Evolutionary conservation across 2,113 vertebrate genomes (phyloP), one percentile per base, ranked within the genome.

Genomic region (Oreotrochilus melanogaster): DNA sequence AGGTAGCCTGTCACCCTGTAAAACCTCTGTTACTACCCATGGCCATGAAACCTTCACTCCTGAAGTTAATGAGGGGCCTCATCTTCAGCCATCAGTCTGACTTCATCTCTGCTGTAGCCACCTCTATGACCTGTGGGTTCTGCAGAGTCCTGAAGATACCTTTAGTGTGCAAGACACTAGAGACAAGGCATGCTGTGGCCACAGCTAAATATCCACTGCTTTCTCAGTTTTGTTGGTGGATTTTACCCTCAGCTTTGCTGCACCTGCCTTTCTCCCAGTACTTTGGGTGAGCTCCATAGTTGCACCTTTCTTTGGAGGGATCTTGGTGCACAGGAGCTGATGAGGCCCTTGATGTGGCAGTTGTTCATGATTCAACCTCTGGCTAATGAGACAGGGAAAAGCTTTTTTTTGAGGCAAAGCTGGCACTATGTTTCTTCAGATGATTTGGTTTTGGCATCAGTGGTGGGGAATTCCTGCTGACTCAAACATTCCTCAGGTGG

Each of bases 291-390:
- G 28, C 53, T 72, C 39, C 4, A 5, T 7, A 37, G 10, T 51
- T 2, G 0, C 27, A 18, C 50, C 50, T 25, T 51, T 51, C 50
- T 47, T 47, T 47, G 45, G 18, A 37, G 15, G 4, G 23, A 4
- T 45, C 50, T 33, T 23, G 7, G 57, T 67, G 73, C 0, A 1
- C 48, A 43, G 61, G 47, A 57, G 48, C 37, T 0, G 2, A 25
- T 18, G 58, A 42, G 22, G 11, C 51, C 43, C 57, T 28, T 50
- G 35, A 0, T 0, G 3, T 31, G 54, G 5, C 7, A 16, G 1
- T 64, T 53, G 10, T 22, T 31, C 0, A 0, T 18, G 45, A 4
- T n/a, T n/a, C n/a, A n/a, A n/a, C n/a, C n/a, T 57, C 3, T 10
- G 22, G 23, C 7, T 25, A 39, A 50, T 3, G 25, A 22, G 22